phyloP scores from a whole-genome alignment of 2,888 invertebrate species.

The Oxystoma pomonae region DNA sequence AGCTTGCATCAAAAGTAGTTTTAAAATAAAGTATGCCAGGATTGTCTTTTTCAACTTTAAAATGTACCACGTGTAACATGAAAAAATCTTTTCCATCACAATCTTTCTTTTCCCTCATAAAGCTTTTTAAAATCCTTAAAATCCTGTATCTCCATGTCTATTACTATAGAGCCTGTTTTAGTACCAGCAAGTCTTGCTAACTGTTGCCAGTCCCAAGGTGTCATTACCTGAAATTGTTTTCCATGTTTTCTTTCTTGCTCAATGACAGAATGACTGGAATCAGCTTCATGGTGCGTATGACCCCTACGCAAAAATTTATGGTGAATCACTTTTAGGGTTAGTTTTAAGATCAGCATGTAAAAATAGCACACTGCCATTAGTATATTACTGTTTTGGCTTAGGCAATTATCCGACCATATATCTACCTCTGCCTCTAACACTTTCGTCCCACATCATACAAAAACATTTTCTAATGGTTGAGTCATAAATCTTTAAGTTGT shows the following conservation, averaged over 20 bases:
- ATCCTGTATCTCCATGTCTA: neutral
- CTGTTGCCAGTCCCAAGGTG: neutral
- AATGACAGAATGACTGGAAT: slow-evolving; percentile 5
- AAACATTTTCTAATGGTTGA: no score
- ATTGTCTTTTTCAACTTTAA: neutral
- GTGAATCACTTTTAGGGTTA: slow-evolving; percentile 17
- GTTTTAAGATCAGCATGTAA: slow-evolving; percentile 12
- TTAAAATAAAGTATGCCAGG: neutral
- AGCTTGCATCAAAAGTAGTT: no score
- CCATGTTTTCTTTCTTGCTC: slow-evolving; percentile 14
- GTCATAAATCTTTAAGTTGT: no score
- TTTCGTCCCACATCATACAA: no score
- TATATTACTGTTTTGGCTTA: slow-evolving; percentile 23
- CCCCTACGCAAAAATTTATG: slow-evolving; percentile 21
- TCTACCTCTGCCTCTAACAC: no score
- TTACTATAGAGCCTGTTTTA: neutral
- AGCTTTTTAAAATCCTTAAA: neutral
- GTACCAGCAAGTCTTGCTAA: neutral
- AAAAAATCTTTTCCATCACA: neutral
- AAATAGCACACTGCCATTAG: slow-evolving; percentile 21
- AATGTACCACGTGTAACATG: no score
- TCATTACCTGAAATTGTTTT: neutral
- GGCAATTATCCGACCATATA: slow-evolving; percentile 28
- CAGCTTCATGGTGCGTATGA: slow-evolving; percentile 22
- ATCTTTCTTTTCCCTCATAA: neutral